Evolutionary conservation across 2,888 invertebrate species (phyloP), one percentile per base, ranked within the genome.

Genomic region (Ormia ochracea): DNA sequence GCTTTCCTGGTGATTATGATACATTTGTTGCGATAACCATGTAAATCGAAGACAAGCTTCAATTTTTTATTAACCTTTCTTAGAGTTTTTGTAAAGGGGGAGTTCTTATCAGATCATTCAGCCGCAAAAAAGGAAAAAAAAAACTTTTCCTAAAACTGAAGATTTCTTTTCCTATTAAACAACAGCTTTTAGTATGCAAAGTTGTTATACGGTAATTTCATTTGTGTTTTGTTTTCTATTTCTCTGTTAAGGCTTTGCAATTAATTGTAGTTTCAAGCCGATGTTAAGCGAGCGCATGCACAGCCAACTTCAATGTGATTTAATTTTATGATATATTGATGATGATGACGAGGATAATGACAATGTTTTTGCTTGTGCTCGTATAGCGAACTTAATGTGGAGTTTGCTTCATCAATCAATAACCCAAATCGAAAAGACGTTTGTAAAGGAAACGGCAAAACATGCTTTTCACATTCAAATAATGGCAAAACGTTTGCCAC

Each of bases 1-100:
- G 70, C 75, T 80, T 80, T 75, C 48, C 58, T 75, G 48, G 28
- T 80, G 80, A 80, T 80, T 80, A 76, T 80, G 76, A 80, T 80
- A 80, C 80, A 80, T 76, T 80, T 80, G 80, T 76, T 41, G 72
- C 43, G 80, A 80, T 80, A 80, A 80, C 54, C 66, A 54, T 59
- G 65, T 23, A 66, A 63, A 75, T 31, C 36, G 33, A 48, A 72
- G 41, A 26, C 61, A 12, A 63, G 26, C 19, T 69, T 52, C 19
- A n/a, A 19, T 21, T 45, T 36, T 61, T 17, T 41, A 31, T 50
- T 36, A 38, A 31, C n/a, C 28, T 65, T 36, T 66, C 48, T 59
- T 41, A n/a, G n/a, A 12, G 33, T 4, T 70, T 45, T 23, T 4
- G 48, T 33, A 41, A 52, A 21, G 65, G 43, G 56, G 59, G 41